Evolutionary conservation across 2,113 vertebrate genomes (phyloP).

Genomic region (Cebus imitator): DNA sequence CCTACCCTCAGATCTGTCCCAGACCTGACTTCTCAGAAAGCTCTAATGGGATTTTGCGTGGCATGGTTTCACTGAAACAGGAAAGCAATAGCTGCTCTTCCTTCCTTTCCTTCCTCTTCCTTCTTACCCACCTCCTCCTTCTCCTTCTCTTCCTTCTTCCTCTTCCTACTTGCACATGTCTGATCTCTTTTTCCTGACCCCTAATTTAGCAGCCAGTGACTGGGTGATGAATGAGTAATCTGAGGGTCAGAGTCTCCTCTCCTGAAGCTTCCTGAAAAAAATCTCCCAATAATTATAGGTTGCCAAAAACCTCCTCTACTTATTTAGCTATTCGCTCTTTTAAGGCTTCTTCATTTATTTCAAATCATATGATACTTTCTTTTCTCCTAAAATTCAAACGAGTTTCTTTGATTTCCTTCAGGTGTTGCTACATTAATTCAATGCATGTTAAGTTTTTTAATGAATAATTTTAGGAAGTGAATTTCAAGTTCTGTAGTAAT

Average conservation of each 20-base stretch:
- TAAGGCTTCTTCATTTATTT: background rate
- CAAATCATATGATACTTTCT: background rate
- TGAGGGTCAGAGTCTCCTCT: background rate
- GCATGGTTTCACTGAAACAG: background rate
- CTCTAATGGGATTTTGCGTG: background rate
- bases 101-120: background rate
- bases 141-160: background rate
- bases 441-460: background rate
- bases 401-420: background rate
- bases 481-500: background rate
- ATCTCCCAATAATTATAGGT: background rate
- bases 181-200: background rate
- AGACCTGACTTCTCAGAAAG: background rate
- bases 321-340: background rate
- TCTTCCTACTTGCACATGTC: background rate
- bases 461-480: background rate
- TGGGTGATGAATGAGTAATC: background rate
- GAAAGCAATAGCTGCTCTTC: background rate
- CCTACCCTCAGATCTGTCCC: background rate
- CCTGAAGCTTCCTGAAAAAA: background rate
- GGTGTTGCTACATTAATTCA: background rate
- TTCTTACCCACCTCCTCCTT: background rate
- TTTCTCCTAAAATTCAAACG: conserved; percentile 1
- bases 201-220: background rate
- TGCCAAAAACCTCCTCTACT: background rate